Conservation (phyloP, 2,113 vertebrate species). For the Xenotilapia longispinis region DNA sequence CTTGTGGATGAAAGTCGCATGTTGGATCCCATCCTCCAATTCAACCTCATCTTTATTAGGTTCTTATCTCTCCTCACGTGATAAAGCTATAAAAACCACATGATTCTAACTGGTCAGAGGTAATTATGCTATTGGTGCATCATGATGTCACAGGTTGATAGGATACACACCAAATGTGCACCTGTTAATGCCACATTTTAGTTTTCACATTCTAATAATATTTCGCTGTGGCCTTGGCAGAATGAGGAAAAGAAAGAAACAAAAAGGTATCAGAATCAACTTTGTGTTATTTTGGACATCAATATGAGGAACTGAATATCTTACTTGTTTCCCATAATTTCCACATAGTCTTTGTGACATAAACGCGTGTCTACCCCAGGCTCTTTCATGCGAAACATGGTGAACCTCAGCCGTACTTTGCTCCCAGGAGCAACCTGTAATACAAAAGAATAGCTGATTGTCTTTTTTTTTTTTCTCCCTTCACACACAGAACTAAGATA, state of each 20-base stretch:
- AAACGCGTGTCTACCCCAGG: slow-evolving; percentile 49
- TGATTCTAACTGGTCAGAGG: neutral
- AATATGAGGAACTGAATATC: neutral
- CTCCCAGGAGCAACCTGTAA: slow-evolving; percentile 54
- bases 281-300: neutral
- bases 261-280: neutral
- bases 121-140: neutral
- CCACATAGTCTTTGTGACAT: slow-evolving; percentile 75
- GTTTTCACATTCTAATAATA: neutral
- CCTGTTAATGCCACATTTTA: neutral
- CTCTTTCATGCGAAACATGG: slow-evolving; percentile 74
- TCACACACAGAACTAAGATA: neutral
- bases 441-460: neutral
- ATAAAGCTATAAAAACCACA: neutral
- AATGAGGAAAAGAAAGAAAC: too few species aligned
- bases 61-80: neutral
- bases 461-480: neutral
- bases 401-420: slow-evolving; percentile 65
- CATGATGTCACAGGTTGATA: neutral
- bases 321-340: slow-evolving; percentile 63
- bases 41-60: neutral
- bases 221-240: neutral
- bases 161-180: neutral
- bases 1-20: neutral
- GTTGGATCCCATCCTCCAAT: neutral